These are phyloP conservation scores for Eurytoma adleriae DNA, from an alignment of 2,888 invertebrate species.

Conservation along the genomic window DNA sequence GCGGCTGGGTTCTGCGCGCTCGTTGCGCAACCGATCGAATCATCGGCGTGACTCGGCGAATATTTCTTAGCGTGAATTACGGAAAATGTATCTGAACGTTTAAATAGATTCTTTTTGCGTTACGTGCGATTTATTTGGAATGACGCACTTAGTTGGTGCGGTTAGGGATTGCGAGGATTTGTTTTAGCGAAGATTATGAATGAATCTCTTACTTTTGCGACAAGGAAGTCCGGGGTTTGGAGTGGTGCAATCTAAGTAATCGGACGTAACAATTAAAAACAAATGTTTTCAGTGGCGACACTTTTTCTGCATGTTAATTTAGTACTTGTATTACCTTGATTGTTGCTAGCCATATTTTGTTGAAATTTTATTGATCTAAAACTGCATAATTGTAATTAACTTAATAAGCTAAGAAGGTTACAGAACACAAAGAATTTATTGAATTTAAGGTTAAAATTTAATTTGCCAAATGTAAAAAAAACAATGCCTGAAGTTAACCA, in stretches of 20 bases:
- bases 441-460: not conserved
- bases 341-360: not conserved
- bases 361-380: not conserved
- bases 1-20: too few species aligned
- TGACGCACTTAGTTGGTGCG: too few species aligned
- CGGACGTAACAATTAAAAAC: not conserved
- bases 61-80: too few species aligned
- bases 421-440: too few species aligned
- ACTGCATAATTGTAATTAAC: not conserved
- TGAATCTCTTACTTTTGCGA: not conserved
- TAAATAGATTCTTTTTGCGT: too few species aligned
- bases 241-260: not conserved
- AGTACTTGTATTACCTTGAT: not conserved
- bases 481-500: conserved; percentile 34
- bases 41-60: too few species aligned
- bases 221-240: not conserved
- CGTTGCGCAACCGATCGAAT: too few species aligned
- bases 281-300: not conserved
- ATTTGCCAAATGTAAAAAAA: not conserved
- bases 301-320: not conserved
- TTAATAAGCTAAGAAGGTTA: conserved; percentile 1
- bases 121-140: too few species aligned
- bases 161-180: too few species aligned
- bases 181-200: too few species aligned
- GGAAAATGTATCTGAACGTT: too few species aligned